Conservation (phyloP, 2,888 invertebrate species). For the Mylabris sibirica region DNA sequence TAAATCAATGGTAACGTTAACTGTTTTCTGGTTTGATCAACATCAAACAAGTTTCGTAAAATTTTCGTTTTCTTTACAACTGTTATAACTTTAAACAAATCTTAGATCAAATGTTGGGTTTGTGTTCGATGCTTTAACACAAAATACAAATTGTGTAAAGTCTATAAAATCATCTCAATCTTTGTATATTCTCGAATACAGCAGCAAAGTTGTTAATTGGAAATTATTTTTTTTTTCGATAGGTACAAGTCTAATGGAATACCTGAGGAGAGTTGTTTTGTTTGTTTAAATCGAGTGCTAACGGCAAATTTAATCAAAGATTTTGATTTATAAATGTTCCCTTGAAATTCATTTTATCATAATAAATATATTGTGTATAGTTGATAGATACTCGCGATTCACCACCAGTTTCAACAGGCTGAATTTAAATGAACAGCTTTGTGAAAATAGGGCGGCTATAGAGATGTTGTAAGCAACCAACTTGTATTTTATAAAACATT, state of each 20-base stretch:
- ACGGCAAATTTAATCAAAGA: slow-evolving; percentile 34
- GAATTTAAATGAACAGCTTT: slow-evolving; percentile 41
- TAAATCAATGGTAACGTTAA: no score
- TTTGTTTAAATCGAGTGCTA: slow-evolving; percentile 25
- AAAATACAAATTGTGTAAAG: background rate
- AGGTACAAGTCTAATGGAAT: slow-evolving; percentile 23
- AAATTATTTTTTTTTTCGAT: background rate
- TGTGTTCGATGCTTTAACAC: background rate
- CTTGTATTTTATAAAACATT: slow-evolving; percentile 20
- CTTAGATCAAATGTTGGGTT: background rate
- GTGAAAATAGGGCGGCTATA: slow-evolving; percentile 21
- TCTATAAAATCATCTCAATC: no score
- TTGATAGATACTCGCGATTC: slow-evolving; percentile 34
- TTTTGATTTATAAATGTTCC: slow-evolving; percentile 32
- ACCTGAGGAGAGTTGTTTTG: slow-evolving; percentile 19
- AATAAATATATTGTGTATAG: slow-evolving; percentile 28
- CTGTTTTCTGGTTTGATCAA: no score
- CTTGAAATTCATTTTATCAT: slow-evolving; percentile 38
- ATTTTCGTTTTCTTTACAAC: no score
- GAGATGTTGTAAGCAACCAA: slow-evolving; percentile 12
- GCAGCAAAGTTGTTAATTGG: background rate
- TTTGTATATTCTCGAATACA: no score
- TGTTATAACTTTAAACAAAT: no score
- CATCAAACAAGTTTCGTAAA: no score
- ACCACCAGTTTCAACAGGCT: slow-evolving; percentile 29